Conservation (phyloP, 2,113 vertebrate species). For the Rhipidura dahli region DNA sequence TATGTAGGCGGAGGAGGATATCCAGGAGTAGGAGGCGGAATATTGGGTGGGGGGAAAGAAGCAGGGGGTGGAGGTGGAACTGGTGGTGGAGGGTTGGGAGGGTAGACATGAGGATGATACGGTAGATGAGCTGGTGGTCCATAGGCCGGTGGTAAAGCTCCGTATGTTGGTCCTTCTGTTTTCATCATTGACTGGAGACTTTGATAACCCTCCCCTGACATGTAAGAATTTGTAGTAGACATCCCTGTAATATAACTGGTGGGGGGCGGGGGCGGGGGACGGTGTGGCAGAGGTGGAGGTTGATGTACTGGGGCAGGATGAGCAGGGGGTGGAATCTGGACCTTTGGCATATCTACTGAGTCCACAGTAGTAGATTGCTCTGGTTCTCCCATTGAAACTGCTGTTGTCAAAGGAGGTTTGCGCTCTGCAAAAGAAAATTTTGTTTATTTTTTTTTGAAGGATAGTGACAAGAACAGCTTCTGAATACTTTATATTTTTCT, state of each 20-base stretch:
- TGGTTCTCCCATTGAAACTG: slow-evolving; percentile 75
- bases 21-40: slow-evolving; percentile 83
- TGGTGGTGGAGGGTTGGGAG: slow-evolving; percentile 75
- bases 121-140: slow-evolving; percentile 84
- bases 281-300: slow-evolving; percentile 89
- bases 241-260: slow-evolving; percentile 92
- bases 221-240: slow-evolving; percentile 95
- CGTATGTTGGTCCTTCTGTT: slow-evolving; percentile 88
- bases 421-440: slow-evolving; percentile 76
- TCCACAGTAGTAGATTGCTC: slow-evolving; percentile 77
- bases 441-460: not conserved
- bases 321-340: slow-evolving; percentile 86
- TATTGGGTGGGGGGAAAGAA: slow-evolving; percentile 78
- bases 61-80: slow-evolving; percentile 73
- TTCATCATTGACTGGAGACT: slow-evolving; percentile 98
- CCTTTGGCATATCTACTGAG: slow-evolving; percentile 79
- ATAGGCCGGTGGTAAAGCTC: slow-evolving; percentile 84
- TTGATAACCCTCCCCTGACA: slow-evolving; percentile 95
- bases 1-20: slow-evolving; percentile 88
- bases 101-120: slow-evolving; percentile 85
- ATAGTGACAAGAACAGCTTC: not conserved
- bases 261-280: slow-evolving; percentile 85
- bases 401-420: slow-evolving; percentile 79
- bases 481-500: not conserved
- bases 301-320: slow-evolving; percentile 87